phyloP scores from a whole-genome alignment of 2,888 invertebrate species.

The Dasypogon diadema region DNA sequence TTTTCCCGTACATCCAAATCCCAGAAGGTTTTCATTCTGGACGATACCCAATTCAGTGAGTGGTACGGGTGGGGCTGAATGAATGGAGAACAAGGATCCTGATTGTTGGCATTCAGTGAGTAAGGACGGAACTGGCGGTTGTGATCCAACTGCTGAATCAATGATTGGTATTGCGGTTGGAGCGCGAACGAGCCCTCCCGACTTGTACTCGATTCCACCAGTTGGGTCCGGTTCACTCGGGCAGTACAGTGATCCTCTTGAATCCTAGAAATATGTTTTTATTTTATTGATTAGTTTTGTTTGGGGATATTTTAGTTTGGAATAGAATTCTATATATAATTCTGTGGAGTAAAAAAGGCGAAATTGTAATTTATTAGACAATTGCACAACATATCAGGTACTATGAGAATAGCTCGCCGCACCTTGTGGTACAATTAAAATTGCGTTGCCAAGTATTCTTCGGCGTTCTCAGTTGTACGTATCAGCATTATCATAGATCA shows the following conservation, averaged over 20 bases:
- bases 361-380: too few relatives aligned
- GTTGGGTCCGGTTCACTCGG: slow-evolving; percentile 69
- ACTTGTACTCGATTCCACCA: slow-evolving; percentile 69
- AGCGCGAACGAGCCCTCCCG: slow-evolving; percentile 68
- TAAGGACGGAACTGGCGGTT: slow-evolving; percentile 59
- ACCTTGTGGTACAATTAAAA: too few relatives aligned
- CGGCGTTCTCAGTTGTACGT: too few relatives aligned
- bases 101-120: slow-evolving; percentile 64
- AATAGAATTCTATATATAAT: neutral
- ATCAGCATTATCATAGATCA: too few relatives aligned
- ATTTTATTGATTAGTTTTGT: too few relatives aligned
- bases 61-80: slow-evolving; percentile 75
- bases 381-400: too few relatives aligned
- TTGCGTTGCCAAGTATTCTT: too few relatives aligned
- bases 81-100: slow-evolving; percentile 76
- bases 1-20: slow-evolving; percentile 58
- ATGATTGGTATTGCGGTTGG: slow-evolving; percentile 60
- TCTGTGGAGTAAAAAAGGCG: too few relatives aligned
- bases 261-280: slow-evolving; percentile 62
- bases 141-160: slow-evolving; percentile 59
- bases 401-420: too few relatives aligned
- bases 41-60: slow-evolving; percentile 67
- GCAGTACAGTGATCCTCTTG: slow-evolving; percentile 69
- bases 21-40: slow-evolving; percentile 58
- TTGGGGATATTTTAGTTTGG: too few relatives aligned